Evolutionary conservation across 2,888 invertebrate genomes (phyloP).

Genomic region (Heliconius charithonia): DNA sequence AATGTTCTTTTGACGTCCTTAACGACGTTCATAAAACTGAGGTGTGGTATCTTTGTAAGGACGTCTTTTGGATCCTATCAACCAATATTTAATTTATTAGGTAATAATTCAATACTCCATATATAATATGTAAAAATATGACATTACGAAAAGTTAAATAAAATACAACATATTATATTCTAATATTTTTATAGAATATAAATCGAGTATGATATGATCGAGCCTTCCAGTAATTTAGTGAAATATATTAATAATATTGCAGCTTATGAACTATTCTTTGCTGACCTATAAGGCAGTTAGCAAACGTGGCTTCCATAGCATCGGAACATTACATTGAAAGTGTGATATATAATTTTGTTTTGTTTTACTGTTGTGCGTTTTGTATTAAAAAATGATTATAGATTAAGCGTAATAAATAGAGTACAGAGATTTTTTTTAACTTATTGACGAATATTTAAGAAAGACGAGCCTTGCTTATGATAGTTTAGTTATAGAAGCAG

Average conservation of each 20-base stretch:
- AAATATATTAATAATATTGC: constrained; percentile 67
- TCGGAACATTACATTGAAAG: constrained; percentile 72
- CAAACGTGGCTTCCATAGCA: constrained; percentile 74
- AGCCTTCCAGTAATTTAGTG: constrained; percentile 84
- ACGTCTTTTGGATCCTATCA: constrained; percentile 58
- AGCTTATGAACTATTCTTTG: constrained; percentile 75
- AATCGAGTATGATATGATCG: constrained; percentile 79
- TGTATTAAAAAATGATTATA: constrained; percentile 72
- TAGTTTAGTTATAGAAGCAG: constrained; percentile 77
- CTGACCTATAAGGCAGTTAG: constrained; percentile 76
- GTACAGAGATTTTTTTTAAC: constrained; percentile 68
- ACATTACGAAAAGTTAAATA: constrained; percentile 65
- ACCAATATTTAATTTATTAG: constrained; percentile 45
- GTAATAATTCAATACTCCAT: constrained; percentile 66
- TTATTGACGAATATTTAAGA: constrained; percentile 80
- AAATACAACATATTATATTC: constrained; percentile 70
- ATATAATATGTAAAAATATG: constrained; percentile 74
- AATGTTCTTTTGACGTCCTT: neutral
- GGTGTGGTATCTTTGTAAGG: constrained; percentile 61
- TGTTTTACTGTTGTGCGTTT: constrained; percentile 83
- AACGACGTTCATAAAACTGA: neutral
- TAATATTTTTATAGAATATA: constrained; percentile 84
- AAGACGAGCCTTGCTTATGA: constrained; percentile 83
- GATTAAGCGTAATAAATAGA: constrained; percentile 70
- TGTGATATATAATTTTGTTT: constrained; percentile 82